Evolutionary conservation across 2,113 vertebrate species (phyloP), one percentile per base, ranked within the genome.

Genomic region (Prolemur simus): DNA sequence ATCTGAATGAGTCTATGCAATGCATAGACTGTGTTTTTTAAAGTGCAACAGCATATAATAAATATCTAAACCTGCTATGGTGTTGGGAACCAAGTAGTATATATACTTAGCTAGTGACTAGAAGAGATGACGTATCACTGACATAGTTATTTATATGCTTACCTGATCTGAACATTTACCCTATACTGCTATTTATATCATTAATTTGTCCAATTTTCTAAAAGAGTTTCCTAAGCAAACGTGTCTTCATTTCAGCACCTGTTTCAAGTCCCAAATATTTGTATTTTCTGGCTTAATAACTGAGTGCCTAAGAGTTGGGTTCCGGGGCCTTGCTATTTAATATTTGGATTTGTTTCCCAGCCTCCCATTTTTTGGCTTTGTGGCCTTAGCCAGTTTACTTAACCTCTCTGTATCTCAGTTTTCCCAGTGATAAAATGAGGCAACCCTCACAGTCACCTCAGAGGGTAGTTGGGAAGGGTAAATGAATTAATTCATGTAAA

Each of bases 151-250:
- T 81, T 66, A 54, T 52, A 37, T 54, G 34, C n/a, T 80, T 84
- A 47, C 52, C 37, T 89, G 49, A 21, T 83, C 84, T 52, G 42
- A 96, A 34, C 32, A 18, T 81, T 87, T 84, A 87, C 15, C 21
- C 10, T 52, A 13, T 17, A 80, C 17, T 60, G 20, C 23, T 81
- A 76, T 82, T 76, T 92, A 56, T 9, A 37, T 63, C 37, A 69
- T 77, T 81, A 60, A 91, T 77, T 87, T 90, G 45, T 45, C 90
- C 58, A 71, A 6, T 84, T 82, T 90, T 18, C 71, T 81, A 86
- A 94, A 95, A 94, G 37, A 29, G 4, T 73, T 90, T 93, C 32
- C 71, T 85, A 94, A 82, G 32, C n/a, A 90, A 77, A 87, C n/a
- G 42, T 87, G 29, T 39, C 39, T 94, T 96, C 20, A 63, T 84